Evolutionary conservation across 2,113 vertebrate species (phyloP).

Genomic region (Coptodon bakossiorum): DNA sequence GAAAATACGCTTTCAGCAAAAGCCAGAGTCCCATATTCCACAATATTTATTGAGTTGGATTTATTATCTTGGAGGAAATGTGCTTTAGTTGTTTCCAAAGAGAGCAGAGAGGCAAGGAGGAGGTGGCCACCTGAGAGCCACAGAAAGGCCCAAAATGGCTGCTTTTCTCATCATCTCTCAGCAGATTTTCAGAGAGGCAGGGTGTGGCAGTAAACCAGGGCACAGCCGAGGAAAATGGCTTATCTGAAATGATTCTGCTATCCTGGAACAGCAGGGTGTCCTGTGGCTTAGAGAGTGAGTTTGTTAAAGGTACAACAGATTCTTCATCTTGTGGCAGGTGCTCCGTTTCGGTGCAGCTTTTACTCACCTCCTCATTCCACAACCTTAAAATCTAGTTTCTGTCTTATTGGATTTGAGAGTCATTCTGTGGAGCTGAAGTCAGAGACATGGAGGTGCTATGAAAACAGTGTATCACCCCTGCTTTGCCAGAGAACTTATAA

Average conservation of each 20-base stretch:
- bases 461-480: background rate
- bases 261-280: background rate
- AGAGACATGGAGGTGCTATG: background rate
- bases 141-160: background rate
- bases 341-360: background rate
- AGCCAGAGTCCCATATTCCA: background rate
- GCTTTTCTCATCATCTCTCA: conserved; percentile 17
- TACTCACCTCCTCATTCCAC: background rate
- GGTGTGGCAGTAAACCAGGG: background rate
- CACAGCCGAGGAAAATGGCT: background rate
- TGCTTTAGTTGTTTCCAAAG: conserved; percentile 19
- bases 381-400: background rate
- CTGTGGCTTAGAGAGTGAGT: background rate
- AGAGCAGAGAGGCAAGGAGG: background rate
- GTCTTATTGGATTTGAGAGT: background rate
- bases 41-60: conserved; percentile 12
- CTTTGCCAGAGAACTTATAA: accelerated
- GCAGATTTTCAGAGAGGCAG: background rate
- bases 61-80: conserved; percentile 28
- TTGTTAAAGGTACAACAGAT: background rate
- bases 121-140: conserved; percentile 8
- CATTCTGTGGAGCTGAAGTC: background rate
- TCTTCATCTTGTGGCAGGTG: background rate
- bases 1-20: background rate
- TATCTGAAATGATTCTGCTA: conserved; percentile 11